Evolutionary conservation across 2,113 vertebrate genomes (phyloP).

Genomic region (Montifringilla adamsi): DNA sequence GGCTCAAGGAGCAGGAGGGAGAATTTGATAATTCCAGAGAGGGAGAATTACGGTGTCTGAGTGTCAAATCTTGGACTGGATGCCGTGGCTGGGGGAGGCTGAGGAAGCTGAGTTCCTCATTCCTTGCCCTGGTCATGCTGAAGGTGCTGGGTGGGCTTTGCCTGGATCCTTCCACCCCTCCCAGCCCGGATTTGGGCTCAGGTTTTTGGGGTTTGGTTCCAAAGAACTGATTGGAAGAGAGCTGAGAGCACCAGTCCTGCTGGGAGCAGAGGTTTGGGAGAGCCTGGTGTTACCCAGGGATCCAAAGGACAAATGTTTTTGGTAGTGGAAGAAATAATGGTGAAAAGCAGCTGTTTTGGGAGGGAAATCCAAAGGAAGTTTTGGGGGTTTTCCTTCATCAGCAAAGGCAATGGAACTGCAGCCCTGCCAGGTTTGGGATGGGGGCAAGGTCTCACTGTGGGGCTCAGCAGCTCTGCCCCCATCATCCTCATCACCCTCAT

Average conservation of each 20-base stretch:
- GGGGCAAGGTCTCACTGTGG: too few relatives aligned
- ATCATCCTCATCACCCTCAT: rapidly evolving
- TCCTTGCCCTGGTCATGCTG: neutral
- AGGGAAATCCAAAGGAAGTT: too few relatives aligned
- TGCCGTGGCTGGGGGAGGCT: neutral
- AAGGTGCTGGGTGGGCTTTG: neutral
- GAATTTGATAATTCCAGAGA: neutral
- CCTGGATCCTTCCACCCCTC: neutral
- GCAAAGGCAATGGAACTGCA: rapidly evolving
- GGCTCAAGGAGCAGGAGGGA: neutral
- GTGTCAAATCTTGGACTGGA: neutral
- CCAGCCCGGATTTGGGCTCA: neutral
- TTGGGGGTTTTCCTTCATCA: neutral
- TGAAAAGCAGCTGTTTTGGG: rapidly evolving
- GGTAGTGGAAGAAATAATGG: rapidly evolving
- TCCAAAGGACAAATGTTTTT: neutral
- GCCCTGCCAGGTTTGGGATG: neutral
- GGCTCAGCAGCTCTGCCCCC: neutral
- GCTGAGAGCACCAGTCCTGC: too few relatives aligned
- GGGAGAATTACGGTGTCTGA: neutral
- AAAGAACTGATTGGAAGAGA: neutral
- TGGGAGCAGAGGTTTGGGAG: too few relatives aligned
- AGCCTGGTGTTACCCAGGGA: too few relatives aligned
- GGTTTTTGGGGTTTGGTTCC: neutral
- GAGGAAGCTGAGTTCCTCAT: neutral